phyloP scores from a whole-genome alignment of 2,888 invertebrate genomes.

The Sinopyrophorus schimmeli region DNA sequence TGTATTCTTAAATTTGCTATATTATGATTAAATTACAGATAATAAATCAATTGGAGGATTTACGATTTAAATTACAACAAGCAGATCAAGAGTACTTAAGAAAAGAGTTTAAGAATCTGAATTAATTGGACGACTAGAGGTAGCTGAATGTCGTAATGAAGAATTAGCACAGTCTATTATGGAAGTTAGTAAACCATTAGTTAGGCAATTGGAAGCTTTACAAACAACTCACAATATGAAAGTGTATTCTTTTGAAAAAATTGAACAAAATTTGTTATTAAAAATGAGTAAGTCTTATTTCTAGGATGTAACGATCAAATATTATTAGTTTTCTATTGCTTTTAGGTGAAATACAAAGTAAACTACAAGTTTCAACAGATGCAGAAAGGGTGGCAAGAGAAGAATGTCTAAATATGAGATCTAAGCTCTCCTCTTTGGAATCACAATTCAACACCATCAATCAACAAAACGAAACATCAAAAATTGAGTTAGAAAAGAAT shows the following conservation, averaged over 20 bases:
- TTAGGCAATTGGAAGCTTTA: conserved; percentile 77
- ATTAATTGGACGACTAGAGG: conserved; percentile 69
- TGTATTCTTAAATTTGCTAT: conserved; percentile 4
- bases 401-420: conserved; percentile 62
- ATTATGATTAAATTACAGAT: conserved; percentile 41
- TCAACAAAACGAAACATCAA: conserved; percentile 57
- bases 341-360: conserved; percentile 65
- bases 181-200: conserved; percentile 72
- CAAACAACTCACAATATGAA: conserved; percentile 67
- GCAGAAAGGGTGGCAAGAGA: conserved; percentile 71
- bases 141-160: conserved; percentile 73
- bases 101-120: no score
- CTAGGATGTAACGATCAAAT: background rate
- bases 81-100: conserved; percentile 58
- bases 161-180: conserved; percentile 71
- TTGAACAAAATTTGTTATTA: conserved; percentile 69
- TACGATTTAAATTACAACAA: conserved; percentile 59
- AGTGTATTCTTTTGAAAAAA: conserved; percentile 68
- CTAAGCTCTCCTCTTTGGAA: conserved; percentile 62
- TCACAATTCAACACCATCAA: conserved; percentile 59
- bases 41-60: conserved; percentile 57
- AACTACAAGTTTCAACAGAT: conserved; percentile 65
- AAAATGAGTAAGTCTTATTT: conserved; percentile 65
- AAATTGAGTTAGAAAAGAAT: conserved; percentile 57
- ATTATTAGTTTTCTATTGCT: conserved; percentile 24